These are phyloP conservation scores for Dicerorhinus sumatrensis DNA, from an alignment of 2,113 vertebrate species.

Conservation along the genomic window DNA sequence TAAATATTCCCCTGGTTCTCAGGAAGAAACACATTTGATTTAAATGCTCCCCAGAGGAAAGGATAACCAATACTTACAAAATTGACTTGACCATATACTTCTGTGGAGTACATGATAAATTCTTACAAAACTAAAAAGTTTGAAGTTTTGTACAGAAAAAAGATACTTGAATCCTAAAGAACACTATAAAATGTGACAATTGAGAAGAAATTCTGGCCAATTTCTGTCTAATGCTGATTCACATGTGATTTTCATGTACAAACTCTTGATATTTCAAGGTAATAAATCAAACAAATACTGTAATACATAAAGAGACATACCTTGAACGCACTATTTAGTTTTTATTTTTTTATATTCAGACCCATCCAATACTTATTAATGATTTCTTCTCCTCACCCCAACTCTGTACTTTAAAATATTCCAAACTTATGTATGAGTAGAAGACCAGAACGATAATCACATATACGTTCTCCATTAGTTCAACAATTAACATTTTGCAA, in stretches of 20 bases:
- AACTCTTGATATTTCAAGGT: background rate
- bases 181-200: background rate
- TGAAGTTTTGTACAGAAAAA: background rate
- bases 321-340: background rate
- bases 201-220: background rate
- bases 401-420: background rate
- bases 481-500: background rate
- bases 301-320: background rate
- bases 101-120: background rate
- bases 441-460: background rate
- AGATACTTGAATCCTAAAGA: background rate
- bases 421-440: background rate
- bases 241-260: background rate
- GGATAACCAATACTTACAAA: background rate
- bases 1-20: background rate
- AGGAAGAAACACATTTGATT: slow-evolving; percentile 28
- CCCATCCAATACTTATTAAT: background rate
- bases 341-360: background rate
- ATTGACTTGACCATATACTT: background rate
- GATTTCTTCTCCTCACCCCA: background rate
- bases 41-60: background rate
- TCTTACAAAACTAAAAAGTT: background rate
- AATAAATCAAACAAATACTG: background rate
- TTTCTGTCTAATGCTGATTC: background rate
- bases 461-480: background rate